phyloP scores from a whole-genome alignment of 2,797 vertebrate genomes.

The Coilia nasus region DNA sequence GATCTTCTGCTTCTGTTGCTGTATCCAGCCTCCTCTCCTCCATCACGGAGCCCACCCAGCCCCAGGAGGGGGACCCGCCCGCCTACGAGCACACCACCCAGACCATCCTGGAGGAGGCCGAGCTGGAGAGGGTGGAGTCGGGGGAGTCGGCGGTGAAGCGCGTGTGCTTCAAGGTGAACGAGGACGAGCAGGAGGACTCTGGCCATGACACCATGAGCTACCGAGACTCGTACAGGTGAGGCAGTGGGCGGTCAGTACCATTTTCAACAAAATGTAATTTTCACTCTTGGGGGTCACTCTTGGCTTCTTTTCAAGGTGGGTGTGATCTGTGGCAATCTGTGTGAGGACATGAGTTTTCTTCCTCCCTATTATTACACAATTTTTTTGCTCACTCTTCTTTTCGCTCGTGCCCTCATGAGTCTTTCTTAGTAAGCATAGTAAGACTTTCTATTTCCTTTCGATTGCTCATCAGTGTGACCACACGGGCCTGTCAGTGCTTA shows the following conservation, averaged over 20 bases:
- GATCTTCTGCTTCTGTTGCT: background rate
- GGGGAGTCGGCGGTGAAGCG: constrained; percentile 89
- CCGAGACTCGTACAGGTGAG: constrained; percentile 88
- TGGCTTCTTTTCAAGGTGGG: too few species aligned
- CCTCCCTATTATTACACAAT: too few species aligned
- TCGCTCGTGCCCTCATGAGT: background rate
- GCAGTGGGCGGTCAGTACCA: background rate
- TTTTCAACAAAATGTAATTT: too few species aligned
- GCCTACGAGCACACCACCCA: constrained; percentile 65
- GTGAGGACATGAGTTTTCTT: too few species aligned
- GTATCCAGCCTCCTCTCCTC: constrained; percentile 73
- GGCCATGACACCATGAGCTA: constrained; percentile 98
- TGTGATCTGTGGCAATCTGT: too few species aligned
- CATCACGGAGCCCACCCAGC: constrained; percentile 91
- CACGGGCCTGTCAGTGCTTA: background rate
- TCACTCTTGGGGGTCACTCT: too few species aligned
- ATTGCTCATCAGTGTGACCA: background rate
- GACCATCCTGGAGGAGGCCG: constrained; percentile 75
- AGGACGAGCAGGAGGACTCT: constrained; percentile 98
- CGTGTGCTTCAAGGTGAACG: constrained; percentile 96
- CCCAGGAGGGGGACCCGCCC: constrained; percentile 76
- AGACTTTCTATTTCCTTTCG: background rate
- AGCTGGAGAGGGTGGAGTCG: constrained; percentile 87
- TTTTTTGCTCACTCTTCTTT: too few species aligned
- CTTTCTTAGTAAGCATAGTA: background rate